Evolutionary conservation across 2,888 invertebrate genomes (phyloP), one percentile per base, ranked within the genome.

Genomic region (Metopia argyrocephala): DNA sequence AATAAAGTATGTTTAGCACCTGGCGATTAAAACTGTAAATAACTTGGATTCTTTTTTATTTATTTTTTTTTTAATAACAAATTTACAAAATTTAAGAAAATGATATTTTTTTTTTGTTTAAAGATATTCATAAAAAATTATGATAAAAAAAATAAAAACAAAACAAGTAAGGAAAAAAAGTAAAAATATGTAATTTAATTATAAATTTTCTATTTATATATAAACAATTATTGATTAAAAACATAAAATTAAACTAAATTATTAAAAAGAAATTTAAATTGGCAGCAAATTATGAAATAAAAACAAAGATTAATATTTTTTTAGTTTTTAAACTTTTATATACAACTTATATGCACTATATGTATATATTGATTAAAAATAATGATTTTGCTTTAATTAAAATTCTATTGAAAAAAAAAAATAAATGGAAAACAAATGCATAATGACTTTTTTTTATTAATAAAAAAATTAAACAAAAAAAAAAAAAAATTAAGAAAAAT

Each of bases 271-370:
- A 82, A 82, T 82, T 78, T 78, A 82, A 75, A 78, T 78, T 78
- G 76, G 78, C 78, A 82, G 78, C 78, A 82, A 82, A 81, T 78
- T 61, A 73, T 74, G 59, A 31, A 73, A 76, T 56, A 75, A 38
- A 73, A 38, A 38, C n/a, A 27, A 65, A 52, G 54, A 46, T 46
- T 9, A n/a, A n/a, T n/a, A n/a, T 57, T 28, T 57, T 75, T 45
- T 45, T 56, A 64, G 56, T 64, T 61, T 61, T 62, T 56, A 50
- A 2, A 2, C 45, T 50, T 61, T 3, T 69, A 76, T 82, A 7
- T 82, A 79, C 82, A 79, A 79, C 71, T 82, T 76, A 82, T 38
- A 28, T n/a, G n/a, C n/a, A 56, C 65, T 46, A 74, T 12, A 38
- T 38, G 3, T 38, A 12, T 56, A 18, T 12, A 73, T 45, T 52